phyloP scores from a whole-genome alignment of 1,140 invertebrate genomes.

The Hycleus phaleratus region DNA sequence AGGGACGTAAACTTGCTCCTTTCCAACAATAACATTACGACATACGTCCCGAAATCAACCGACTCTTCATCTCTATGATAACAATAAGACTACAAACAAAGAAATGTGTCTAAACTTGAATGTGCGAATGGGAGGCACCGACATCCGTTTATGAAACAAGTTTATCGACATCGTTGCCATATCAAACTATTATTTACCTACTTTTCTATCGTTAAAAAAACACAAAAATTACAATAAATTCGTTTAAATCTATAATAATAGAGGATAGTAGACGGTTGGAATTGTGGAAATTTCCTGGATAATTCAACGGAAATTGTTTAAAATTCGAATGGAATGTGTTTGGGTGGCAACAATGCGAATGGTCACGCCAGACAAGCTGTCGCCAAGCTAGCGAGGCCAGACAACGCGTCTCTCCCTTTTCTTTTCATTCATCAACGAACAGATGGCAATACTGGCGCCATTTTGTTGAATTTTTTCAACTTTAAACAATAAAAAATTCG shows the following conservation, averaged over 20 bases:
- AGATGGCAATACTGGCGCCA: slow-evolving; percentile 20
- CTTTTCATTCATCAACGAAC: slow-evolving; percentile 31
- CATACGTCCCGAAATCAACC: background rate
- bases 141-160: slow-evolving; percentile 60
- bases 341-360: slow-evolving; percentile 57
- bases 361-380: slow-evolving; percentile 83
- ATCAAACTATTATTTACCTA: slow-evolving; percentile 12
- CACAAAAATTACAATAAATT: background rate
- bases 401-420: slow-evolving; percentile 56
- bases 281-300: too few relatives aligned
- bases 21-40: slow-evolving; percentile 5
- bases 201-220: slow-evolving; percentile 8
- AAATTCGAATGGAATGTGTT: slow-evolving; percentile 42
- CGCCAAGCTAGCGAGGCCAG: slow-evolving; percentile 63
- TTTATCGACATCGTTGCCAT: slow-evolving; percentile 50
- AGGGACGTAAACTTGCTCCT: slow-evolving; percentile 1
- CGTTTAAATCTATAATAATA: too few relatives aligned
- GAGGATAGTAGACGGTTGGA: too few relatives aligned
- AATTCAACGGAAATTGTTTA: background rate
- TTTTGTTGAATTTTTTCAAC: too few relatives aligned
- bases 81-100: background rate
- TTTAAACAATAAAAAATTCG: too few relatives aligned
- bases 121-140: slow-evolving; percentile 37
- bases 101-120: slow-evolving; percentile 21
- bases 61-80: background rate